Conservation (phyloP, 2,888 invertebrate species). For the Aphodius sticticus region DNA sequence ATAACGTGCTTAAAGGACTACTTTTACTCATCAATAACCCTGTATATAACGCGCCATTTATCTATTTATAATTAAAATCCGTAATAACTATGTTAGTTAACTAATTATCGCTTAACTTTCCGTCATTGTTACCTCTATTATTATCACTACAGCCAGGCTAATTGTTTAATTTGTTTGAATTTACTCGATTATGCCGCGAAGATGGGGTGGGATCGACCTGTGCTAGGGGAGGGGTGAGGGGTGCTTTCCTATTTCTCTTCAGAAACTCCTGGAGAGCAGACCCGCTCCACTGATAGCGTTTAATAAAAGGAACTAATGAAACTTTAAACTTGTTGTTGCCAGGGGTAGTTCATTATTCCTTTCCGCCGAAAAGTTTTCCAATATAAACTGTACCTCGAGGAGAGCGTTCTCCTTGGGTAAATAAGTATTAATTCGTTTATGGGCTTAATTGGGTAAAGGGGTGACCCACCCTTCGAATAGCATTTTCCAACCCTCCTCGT, state of each 20-base stretch:
- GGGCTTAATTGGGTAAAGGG: neutral
- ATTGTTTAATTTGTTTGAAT: neutral
- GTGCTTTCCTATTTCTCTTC: neutral
- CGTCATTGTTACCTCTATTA: neutral
- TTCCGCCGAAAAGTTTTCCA: constrained; percentile 35
- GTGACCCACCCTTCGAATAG: neutral
- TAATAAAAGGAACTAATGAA: constrained; percentile 32
- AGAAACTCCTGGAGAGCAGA: neutral
- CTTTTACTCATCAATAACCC: too few relatives aligned
- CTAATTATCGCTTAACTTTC: neutral
- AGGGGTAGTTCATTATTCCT: constrained; percentile 33
- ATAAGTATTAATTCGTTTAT: constrained; percentile 36
- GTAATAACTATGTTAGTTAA: neutral
- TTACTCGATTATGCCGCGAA: neutral
- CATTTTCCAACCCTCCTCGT: neutral
- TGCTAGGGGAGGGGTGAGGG: neutral
- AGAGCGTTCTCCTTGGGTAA: constrained; percentile 17
- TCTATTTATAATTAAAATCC: too few relatives aligned
- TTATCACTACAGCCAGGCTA: neutral
- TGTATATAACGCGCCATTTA: too few relatives aligned
- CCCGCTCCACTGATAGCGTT: neutral
- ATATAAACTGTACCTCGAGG: constrained; percentile 34
- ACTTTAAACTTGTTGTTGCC: constrained; percentile 33
- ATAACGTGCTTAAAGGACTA: too few relatives aligned
- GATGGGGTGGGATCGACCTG: neutral